Evolutionary conservation across 2,113 vertebrate genomes (phyloP).

Genomic region (Platysteira castanea): DNA sequence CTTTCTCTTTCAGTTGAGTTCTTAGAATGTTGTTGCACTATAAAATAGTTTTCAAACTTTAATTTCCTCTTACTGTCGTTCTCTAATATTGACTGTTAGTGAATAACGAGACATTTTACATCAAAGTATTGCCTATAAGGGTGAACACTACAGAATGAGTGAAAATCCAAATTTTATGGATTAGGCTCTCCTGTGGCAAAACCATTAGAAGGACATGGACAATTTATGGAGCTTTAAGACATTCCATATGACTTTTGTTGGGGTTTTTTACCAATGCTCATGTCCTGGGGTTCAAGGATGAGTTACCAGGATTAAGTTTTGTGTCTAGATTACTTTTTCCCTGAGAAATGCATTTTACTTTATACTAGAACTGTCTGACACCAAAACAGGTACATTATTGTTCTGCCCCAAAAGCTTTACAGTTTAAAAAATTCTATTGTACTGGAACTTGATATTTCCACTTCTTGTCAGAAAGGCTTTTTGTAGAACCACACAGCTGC

Average conservation of each 20-base stretch:
- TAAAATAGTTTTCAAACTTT: background rate
- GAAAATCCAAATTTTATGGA: background rate
- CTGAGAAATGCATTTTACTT: background rate
- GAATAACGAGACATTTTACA: background rate
- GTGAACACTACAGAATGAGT: background rate
- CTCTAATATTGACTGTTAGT: background rate
- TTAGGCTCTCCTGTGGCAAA: background rate
- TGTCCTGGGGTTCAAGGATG: background rate
- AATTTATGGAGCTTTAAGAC: background rate
- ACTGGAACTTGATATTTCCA: background rate
- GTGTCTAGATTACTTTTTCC: background rate
- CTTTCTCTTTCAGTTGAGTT: background rate
- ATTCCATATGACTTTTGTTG: background rate
- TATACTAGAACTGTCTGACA: background rate
- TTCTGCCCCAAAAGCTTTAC: background rate
- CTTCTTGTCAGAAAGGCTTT: background rate
- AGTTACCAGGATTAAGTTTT: background rate
- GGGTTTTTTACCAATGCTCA: background rate
- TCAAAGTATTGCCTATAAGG: background rate
- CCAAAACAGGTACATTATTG: background rate
- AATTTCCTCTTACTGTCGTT: background rate
- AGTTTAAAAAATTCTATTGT: background rate
- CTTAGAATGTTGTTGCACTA: background rate
- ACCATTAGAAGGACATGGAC: background rate
- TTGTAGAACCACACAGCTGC: background rate